These are phyloP conservation scores for Drosophila bunnanda DNA, from an alignment of 2,888 invertebrate genomes.

Conservation along the genomic window DNA sequence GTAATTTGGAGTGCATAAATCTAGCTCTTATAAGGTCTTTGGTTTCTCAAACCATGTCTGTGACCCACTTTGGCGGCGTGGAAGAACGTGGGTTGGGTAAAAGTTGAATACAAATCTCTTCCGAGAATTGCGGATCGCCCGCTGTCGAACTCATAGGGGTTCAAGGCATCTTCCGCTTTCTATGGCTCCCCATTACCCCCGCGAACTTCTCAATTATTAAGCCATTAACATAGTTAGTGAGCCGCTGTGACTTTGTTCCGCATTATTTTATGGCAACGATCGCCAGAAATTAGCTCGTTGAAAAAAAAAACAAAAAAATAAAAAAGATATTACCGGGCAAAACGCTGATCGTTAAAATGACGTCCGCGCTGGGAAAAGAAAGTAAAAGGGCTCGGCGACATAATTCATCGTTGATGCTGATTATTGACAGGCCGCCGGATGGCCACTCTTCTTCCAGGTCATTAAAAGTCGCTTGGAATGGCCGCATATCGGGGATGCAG, in stretches of 20 bases:
- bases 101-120: slow-evolving; percentile 18
- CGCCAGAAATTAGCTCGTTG: slow-evolving; percentile 27
- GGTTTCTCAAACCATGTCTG: background rate
- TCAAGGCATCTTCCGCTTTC: slow-evolving; percentile 36
- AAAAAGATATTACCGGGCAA: slow-evolving; percentile 29
- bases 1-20: background rate
- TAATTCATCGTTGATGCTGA: slow-evolving; percentile 63
- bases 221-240: slow-evolving; percentile 57
- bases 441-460: slow-evolving; percentile 29
- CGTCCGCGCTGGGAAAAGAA: slow-evolving; percentile 63
- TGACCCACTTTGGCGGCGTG: slow-evolving; percentile 4
- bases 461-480: slow-evolving; percentile 49
- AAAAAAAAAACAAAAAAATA: slow-evolving; percentile 6
- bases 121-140: slow-evolving; percentile 32
- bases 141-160: slow-evolving; percentile 22
- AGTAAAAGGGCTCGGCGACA: slow-evolving; percentile 72
- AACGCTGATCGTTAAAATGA: slow-evolving; percentile 23
- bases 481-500: slow-evolving; percentile 23
- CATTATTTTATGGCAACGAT: slow-evolving; percentile 29
- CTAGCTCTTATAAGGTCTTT: background rate
- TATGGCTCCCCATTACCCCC: slow-evolving; percentile 23
- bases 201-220: slow-evolving; percentile 65
- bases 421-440: slow-evolving; percentile 64
- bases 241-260: slow-evolving; percentile 22
- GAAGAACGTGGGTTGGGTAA: slow-evolving; percentile 21